Base-by-base conservation (phyloP, 2,888 invertebrate genomes). In the Himalopsyche anomala region DNA sequence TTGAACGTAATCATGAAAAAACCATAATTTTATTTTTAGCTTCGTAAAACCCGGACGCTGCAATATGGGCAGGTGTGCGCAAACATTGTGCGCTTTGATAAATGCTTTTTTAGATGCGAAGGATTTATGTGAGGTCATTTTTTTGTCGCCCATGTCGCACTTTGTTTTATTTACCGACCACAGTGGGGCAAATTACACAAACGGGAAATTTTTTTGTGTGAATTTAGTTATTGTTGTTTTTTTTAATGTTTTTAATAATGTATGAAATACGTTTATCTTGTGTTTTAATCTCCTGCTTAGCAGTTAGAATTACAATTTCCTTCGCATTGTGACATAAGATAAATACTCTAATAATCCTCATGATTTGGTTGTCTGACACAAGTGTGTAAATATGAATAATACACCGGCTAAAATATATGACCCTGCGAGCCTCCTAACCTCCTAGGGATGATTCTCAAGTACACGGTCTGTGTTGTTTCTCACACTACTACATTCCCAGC, bases 91-190 rank as follows among this genome's bases (percentile, higher is more conserved):
- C 42, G 40, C 42, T 82, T 82, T 82, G 82, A 82, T 82, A 55
- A 82, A 82, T 82, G 36, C 36, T 40, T 82, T 82, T 82, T 82
- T 82, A 55, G 82, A 82, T 55, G 82, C 28, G 55, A 9, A 40
- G 54, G 55, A 82, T 82, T 82, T 82, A 82, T 82, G 82, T 55
- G 82, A 62, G 82, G 82, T 56, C 82, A 82, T 82, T 82, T 55
- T 82, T 82, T 51, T 28, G 51, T n/a, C 81, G 42, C 81, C 28
- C 12, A 42, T 81, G 62, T 62, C 62, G 62, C 28, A 62, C 62
- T 62, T 62, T 62, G 42, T 81, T 81, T 81, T 81, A 81, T 81
- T 81, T 45, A 81, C 81, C 15, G 81, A 28, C 51, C 81, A 3
- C 51, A 19, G 62, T 62, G 51, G 80, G 42, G 80, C 80, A 80